Evolutionary conservation across 2,888 invertebrate species (phyloP).

Genomic region (Ommatoiulus sabulosus): DNA sequence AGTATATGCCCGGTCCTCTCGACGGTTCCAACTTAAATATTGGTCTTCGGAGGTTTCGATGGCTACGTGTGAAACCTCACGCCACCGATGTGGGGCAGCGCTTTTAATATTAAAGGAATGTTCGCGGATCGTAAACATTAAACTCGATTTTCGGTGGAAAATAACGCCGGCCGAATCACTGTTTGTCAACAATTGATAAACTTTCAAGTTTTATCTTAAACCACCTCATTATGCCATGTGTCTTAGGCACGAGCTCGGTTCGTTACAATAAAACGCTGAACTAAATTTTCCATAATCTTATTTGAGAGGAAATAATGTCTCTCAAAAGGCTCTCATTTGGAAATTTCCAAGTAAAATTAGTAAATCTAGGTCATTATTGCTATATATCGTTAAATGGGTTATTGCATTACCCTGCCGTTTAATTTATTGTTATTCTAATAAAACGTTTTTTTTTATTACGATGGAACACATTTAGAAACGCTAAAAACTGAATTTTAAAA

Average conservation of each 20-base stretch:
- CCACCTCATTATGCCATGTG: not conserved
- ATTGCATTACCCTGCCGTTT: too few species aligned
- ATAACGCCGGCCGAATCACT: not conserved
- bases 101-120: not conserved
- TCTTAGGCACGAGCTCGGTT: not conserved
- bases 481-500: too few species aligned
- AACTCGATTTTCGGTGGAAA: not conserved
- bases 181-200: constrained; percentile 17
- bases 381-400: too few species aligned
- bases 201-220: not conserved
- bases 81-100: not conserved
- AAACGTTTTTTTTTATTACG: too few species aligned
- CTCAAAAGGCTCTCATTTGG: not conserved
- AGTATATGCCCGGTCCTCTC: not conserved
- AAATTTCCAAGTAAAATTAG: constrained; percentile 10
- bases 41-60: not conserved
- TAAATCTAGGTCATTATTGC: not conserved
- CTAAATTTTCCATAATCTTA: not conserved
- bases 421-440: too few species aligned
- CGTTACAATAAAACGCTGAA: not conserved
- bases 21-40: not conserved
- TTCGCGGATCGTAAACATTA: not conserved
- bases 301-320: too few species aligned
- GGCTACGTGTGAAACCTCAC: constrained; percentile 27
- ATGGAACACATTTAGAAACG: too few species aligned